phyloP scores from a whole-genome alignment of 2,888 invertebrate genomes.

The Elgonia sp. region DNA sequence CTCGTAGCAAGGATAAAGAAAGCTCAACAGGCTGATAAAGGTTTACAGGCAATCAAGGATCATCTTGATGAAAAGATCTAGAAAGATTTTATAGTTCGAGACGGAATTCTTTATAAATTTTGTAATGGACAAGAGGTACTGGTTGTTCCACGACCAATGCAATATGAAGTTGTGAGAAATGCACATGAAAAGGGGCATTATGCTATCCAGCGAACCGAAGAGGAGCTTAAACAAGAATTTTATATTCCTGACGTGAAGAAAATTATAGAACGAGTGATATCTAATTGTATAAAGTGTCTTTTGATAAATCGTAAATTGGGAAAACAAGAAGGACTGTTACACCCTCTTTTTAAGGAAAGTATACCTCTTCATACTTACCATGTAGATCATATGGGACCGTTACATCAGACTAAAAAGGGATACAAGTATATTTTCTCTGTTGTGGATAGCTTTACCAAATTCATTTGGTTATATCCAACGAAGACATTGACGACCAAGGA shows the following conservation, averaged over 20 bases:
- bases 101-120: conserved; percentile 16
- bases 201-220: conserved; percentile 21
- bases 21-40: conserved; percentile 13
- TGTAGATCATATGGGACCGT: not conserved
- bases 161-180: not conserved
- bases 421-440: conserved; percentile 7
- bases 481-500: not conserved
- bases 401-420: not conserved
- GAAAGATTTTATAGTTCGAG: conserved; percentile 16
- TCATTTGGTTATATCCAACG: not conserved
- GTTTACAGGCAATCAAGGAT: not conserved
- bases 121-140: not conserved
- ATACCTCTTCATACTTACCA: not conserved
- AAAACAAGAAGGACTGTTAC: conserved; percentile 14
- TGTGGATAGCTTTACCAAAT: conserved; percentile 10
- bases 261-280: conserved; percentile 1
- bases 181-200: conserved; percentile 22
- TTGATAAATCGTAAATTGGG: conserved; percentile 14
- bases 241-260: conserved; percentile 15
- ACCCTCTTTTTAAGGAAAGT: not conserved
- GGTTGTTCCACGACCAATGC: conserved; percentile 29
- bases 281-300: conserved; percentile 19
- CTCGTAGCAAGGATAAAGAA: not conserved
- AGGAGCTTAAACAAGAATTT: conserved; percentile 32
- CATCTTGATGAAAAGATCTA: conserved; percentile 8